These are phyloP conservation scores for Lepas anatifera DNA, from an alignment of 2,888 invertebrate species.

Conservation along the genomic window DNA sequence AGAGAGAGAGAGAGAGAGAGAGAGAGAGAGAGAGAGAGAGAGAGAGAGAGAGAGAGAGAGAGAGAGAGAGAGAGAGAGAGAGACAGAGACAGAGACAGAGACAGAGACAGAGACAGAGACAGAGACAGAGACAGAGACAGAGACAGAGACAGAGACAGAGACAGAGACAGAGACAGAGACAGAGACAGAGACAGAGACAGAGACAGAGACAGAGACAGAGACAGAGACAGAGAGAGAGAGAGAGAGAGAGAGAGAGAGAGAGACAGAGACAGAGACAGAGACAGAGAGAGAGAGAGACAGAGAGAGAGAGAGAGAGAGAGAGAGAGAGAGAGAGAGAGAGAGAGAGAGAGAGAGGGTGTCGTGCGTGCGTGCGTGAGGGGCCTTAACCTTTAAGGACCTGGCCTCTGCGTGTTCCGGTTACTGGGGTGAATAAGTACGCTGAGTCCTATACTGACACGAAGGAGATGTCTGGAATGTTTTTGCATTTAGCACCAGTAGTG, in stretches of 20 bases:
- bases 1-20: slow-evolving; percentile 10
- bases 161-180: slow-evolving; percentile 7
- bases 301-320: neutral
- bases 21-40: slow-evolving; percentile 9
- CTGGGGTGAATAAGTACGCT: too few relatives aligned
- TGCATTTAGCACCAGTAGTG: too few relatives aligned
- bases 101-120: slow-evolving; percentile 10
- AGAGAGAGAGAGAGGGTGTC: neutral
- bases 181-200: neutral
- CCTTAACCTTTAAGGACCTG: too few relatives aligned
- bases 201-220: slow-evolving; percentile 11
- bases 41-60: neutral
- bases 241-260: slow-evolving; percentile 13
- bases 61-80: neutral
- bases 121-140: slow-evolving; percentile 13
- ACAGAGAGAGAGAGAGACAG: too few relatives aligned
- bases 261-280: neutral
- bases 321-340: slow-evolving; percentile 4
- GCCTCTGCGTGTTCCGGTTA: too few relatives aligned
- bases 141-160: slow-evolving; percentile 12
- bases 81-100: too few relatives aligned
- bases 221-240: slow-evolving; percentile 13
- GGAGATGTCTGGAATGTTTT: too few relatives aligned
- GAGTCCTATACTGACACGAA: too few relatives aligned
- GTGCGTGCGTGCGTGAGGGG: too few relatives aligned